A percentile compares a stretch with the other conserved stretches of the same genome.
Evolutionary conservation across 2,797 vertebrate species (phyloP).

Genomic region (Amphiprion clarkii): DNA sequence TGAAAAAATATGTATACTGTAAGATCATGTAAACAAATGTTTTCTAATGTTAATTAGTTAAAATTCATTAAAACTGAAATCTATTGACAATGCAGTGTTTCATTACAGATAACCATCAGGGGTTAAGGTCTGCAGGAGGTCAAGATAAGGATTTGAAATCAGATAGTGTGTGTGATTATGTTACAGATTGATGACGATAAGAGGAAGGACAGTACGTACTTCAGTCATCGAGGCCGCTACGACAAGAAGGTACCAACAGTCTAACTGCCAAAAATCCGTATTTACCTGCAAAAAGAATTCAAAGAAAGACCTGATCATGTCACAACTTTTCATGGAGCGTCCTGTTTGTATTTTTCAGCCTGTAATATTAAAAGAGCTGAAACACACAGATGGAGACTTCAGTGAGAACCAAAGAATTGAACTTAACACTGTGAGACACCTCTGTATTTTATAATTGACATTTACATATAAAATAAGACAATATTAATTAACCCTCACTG

Average conservation of each 20-base stretch:
- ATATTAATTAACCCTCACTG: too few relatives aligned
- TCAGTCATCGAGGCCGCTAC: slow-evolving; percentile 89
- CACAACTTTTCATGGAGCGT: neutral
- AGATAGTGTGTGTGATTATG: slow-evolving; percentile 29
- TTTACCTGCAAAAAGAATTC: neutral
- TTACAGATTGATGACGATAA: slow-evolving; percentile 94
- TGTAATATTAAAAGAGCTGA: slow-evolving; percentile 94
- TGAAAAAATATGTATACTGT: too few relatives aligned
- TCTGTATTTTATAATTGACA: neutral
- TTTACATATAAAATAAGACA: neutral
- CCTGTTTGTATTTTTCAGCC: slow-evolving; percentile 78
- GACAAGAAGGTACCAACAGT: slow-evolving; percentile 91
- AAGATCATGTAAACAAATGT: too few relatives aligned
- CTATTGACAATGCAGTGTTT: too few relatives aligned
- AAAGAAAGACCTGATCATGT: neutral
- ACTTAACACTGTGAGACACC: slow-evolving; percentile 89
- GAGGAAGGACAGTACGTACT: slow-evolving; percentile 88
- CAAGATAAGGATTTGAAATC: too few relatives aligned
- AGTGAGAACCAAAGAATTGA: slow-evolving; percentile 92
- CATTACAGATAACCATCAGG: too few relatives aligned
- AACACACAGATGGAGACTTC: slow-evolving; percentile 91
- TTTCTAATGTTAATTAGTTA: too few relatives aligned
- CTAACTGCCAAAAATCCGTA: neutral
- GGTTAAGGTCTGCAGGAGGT: too few relatives aligned
- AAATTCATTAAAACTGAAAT: too few relatives aligned